Base-by-base conservation (phyloP, 2,113 vertebrate genomes). In the Melanerpes aurifrons region DNA sequence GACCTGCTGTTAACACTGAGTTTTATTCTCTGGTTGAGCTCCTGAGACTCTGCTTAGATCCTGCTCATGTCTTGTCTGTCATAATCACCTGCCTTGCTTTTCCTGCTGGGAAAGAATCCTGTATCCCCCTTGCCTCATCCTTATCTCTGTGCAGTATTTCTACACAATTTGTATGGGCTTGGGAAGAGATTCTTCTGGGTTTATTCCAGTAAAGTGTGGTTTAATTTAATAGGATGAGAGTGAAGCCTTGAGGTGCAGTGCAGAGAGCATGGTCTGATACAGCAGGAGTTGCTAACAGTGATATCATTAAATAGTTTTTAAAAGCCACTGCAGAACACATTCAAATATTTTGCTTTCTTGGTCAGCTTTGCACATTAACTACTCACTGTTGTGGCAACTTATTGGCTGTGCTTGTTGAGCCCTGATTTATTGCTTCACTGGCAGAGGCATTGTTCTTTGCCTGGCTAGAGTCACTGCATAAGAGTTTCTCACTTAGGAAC, bases 341-440 rank as follows among this genome's bases (percentile, higher is more conserved):
- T 54, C n/a, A 59, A 24, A 28, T n/a, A 19, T 45, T 90, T 95
- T 62, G 26, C 12, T 76, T 71, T 86, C 47, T 82, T 63, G 31
- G 15, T 24, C 45, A 89, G 18, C 77, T 89, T 91, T 94, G 13
- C 32, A 28, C 71, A 18, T 80, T 31, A 62, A 80, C 53, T 84
- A 63, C 82, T 72, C 76, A 9, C 22, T 91, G 80, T 67, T 26
- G 15, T 47, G 62, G 84, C 56, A 85, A 40, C 15, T 25, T 47
- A 24, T 25, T 89, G 70, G 10, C 67, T 94, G 6, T 93, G 64
- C 26, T 76, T 92, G 25, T 29, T 12, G 68, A 82, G 63, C 67
- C 54, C 37, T 87, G 82, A 90, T 95, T 79, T 94, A 75, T 85
- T 94, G 45, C 45, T 48, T 83, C 69, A 73, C 59, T 95, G 79